Evolutionary conservation across 2,113 vertebrate genomes (phyloP), one percentile per base, ranked within the genome.

Genomic region (Grus americana): DNA sequence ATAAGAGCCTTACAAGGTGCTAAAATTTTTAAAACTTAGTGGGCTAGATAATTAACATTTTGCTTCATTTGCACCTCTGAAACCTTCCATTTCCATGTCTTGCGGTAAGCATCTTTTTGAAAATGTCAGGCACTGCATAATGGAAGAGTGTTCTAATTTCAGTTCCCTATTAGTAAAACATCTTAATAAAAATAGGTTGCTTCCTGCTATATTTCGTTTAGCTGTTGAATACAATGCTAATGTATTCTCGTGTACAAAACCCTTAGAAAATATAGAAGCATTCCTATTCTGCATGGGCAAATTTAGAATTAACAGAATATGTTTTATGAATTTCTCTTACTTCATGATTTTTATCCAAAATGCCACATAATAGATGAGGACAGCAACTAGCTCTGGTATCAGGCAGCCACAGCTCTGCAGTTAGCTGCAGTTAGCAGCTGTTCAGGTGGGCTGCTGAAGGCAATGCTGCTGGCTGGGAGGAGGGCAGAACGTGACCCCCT

Each of bases 81-180:
- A 97, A 50, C 70, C n/a, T 95, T 95, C 62, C 20, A 22, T 94
- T 92, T 93, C 66, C 34, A 38, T 79, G 76, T 82, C 58, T 88
- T 95, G 58, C 49, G 65, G 65, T 79, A 81, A 85, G 70, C 80
- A 81, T 87, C 76, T 91, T 91, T 81, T 61, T 91, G 76, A 91
- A 97, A 96, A 93, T 91, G 86, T 91, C 96, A 93, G 83, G 23
- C 54, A 59, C 17, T 82, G 84, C 86, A 79, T 91, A 95, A 96
- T 82, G 78, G 83, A 95, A 86, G 32, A 80, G 23, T 63, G 68
- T 81, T 91, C 70, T 84, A 94, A 91, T 88, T 96, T 93, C 79
- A 71, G 61, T 84, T 88, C 71, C 52, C 49, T 86, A 79, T 92
- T 94, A 93, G 75, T 94, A 93, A 81, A 90, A 88, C 58, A 47